A percentile compares a stretch with the other conserved stretches of the same genome.
Evolutionary conservation across 2,888 invertebrate genomes (phyloP).

Genomic region (Erynnis tages): DNA sequence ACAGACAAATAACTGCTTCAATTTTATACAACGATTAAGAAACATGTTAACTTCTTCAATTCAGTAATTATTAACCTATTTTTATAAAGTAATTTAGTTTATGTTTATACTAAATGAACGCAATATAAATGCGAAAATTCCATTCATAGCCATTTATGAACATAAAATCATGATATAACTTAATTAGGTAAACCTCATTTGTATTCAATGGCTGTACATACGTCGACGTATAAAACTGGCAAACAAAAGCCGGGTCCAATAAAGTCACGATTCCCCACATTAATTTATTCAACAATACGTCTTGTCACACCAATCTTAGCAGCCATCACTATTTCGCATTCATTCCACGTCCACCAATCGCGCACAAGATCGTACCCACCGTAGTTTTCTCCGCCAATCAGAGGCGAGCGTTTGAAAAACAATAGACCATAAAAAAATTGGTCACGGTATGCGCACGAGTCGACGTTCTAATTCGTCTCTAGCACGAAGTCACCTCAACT

Average conservation of each 20-base stretch:
- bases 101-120: not conserved
- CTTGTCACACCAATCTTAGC: constrained; percentile 65
- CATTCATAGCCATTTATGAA: constrained; percentile 11
- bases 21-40: too few species aligned
- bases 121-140: not conserved
- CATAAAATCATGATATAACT: constrained; percentile 6
- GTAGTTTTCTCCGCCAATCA: constrained; percentile 59
- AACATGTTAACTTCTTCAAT: too few species aligned
- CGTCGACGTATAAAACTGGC: constrained; percentile 39
- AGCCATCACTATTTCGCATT: constrained; percentile 76
- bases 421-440: constrained; percentile 78
- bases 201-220: constrained; percentile 30
- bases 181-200: constrained; percentile 17
- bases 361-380: constrained; percentile 56
- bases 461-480: constrained; percentile 54
- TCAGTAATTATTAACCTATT: too few species aligned
- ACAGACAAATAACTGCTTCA: too few species aligned
- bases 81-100: too few species aligned
- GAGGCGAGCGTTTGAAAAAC: constrained; percentile 69
- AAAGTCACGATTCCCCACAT: constrained; percentile 39
- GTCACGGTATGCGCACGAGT: constrained; percentile 69
- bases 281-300: constrained; percentile 75
- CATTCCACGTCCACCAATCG: constrained; percentile 63
- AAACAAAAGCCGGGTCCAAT: constrained; percentile 37
- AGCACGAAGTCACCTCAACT: constrained; percentile 25